These are phyloP conservation scores for Mirza zaza DNA, from an alignment of 2,113 vertebrate genomes.

Conservation along the genomic window DNA sequence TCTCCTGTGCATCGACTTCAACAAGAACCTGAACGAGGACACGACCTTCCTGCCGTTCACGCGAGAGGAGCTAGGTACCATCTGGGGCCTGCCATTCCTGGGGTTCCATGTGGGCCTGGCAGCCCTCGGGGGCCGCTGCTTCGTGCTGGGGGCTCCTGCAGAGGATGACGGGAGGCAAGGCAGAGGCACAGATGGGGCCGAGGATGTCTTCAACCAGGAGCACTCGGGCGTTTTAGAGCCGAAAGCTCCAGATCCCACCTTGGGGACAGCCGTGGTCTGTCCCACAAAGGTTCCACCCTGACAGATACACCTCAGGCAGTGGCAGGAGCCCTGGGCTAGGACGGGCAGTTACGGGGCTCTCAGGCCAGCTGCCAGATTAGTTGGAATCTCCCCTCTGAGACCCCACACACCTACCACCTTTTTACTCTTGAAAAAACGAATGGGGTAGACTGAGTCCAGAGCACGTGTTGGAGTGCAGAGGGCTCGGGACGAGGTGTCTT, in stretches of 20 bases:
- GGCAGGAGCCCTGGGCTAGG: neutral
- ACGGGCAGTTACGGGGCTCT: neutral
- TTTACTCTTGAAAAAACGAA: too few relatives aligned
- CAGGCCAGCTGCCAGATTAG: too few relatives aligned
- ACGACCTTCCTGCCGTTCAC: constrained; percentile 91
- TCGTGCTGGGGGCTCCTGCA: rapidly evolving
- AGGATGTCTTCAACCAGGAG: rapidly evolving
- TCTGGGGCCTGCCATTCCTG: neutral
- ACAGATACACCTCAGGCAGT: neutral
- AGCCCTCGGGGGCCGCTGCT: rapidly evolving
- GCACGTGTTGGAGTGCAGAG: too few relatives aligned
- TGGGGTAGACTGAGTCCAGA: too few relatives aligned
- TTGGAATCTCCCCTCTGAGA: neutral
- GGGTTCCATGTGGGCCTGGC: neutral
- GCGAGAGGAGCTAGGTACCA: constrained; percentile 91
- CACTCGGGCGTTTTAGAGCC: rapidly evolving
- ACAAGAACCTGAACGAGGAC: constrained; percentile 97
- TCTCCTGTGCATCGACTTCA: constrained; percentile 95
- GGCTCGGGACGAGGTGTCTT: too few relatives aligned
- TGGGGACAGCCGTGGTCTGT: neutral
- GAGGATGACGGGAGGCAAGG: too few relatives aligned
- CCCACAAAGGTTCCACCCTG: neutral
- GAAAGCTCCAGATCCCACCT: neutral
- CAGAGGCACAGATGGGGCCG: too few relatives aligned
- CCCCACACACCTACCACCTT: neutral